Evolutionary conservation across 2,888 invertebrate genomes (phyloP).

Genomic region (Rotaria socialis): DNA sequence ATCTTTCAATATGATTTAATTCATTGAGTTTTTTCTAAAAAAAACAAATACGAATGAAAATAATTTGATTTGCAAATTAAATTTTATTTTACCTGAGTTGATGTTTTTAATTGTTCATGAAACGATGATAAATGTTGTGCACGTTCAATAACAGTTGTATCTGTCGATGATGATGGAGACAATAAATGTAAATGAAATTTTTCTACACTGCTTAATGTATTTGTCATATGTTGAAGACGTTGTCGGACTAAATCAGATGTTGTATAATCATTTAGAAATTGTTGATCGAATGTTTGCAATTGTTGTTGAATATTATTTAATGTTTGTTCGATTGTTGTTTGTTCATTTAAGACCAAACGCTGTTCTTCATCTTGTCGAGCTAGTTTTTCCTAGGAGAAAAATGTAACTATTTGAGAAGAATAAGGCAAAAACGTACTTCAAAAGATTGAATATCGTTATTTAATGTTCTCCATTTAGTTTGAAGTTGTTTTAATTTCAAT

Average conservation of each 20-base stretch:
- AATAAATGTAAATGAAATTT: constrained; percentile 17
- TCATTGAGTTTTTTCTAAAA: neutral
- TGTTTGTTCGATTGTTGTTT: constrained; percentile 29
- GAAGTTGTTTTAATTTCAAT: constrained; percentile 26
- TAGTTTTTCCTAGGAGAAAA: constrained; percentile 7
- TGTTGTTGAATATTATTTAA: constrained; percentile 19
- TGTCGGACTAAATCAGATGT: neutral
- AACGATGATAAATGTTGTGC: neutral
- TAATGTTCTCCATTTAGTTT: neutral
- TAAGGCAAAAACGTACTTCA: neutral
- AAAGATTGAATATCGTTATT: constrained; percentile 3
- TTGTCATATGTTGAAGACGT: constrained; percentile 2
- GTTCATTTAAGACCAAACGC: neutral
- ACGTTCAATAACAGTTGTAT: neutral
- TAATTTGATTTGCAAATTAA: neutral
- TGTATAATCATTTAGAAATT: neutral
- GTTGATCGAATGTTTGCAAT: constrained; percentile 26
- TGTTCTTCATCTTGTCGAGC: constrained; percentile 19
- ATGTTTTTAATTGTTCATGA: constrained; percentile 7
- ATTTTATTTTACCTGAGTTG: neutral
- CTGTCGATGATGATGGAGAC: neutral
- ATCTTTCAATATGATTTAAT: neutral
- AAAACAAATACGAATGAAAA: neutral
- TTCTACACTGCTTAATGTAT: neutral
- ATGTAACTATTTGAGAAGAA: neutral